A percentile compares a stretch with the other conserved stretches of the same genome.
Evolutionary conservation across 1,140 invertebrate species (phyloP).

Genomic region (Ectropis grisescens): DNA sequence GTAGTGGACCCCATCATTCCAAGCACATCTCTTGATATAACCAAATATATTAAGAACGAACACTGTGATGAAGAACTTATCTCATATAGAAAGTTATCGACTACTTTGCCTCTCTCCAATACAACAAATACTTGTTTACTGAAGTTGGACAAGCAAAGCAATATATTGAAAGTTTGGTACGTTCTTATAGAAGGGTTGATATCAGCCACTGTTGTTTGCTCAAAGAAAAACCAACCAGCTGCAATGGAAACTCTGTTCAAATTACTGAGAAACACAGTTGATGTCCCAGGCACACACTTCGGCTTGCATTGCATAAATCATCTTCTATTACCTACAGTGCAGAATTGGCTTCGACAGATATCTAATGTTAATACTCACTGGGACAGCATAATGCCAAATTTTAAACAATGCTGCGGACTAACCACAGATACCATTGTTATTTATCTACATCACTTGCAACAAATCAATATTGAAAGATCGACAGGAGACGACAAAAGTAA

Average conservation of each 20-base stretch:
- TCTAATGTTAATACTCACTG: conserved; percentile 76
- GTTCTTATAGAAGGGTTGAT: conserved; percentile 90
- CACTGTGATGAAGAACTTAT: conserved; percentile 67
- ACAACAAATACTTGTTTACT: conserved; percentile 72
- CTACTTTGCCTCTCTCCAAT: conserved; percentile 71
- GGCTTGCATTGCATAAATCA: conserved; percentile 93
- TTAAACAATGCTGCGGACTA: conserved; percentile 93
- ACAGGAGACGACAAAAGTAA: conserved; percentile 38
- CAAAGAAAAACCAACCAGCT: conserved; percentile 87
- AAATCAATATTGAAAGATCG: conserved; percentile 48
- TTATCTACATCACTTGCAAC: conserved; percentile 72
- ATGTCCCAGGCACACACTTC: conserved; percentile 86
- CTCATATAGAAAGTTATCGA: conserved; percentile 74
- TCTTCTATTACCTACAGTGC: conserved; percentile 88
- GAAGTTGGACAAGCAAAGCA: conserved; percentile 84
- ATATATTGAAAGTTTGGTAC: conserved; percentile 92
- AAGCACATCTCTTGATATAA: conserved; percentile 69
- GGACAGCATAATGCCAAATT: conserved; percentile 85
- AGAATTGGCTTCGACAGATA: conserved; percentile 88
- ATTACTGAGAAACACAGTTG: conserved; percentile 80
- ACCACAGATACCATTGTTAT: conserved; percentile 92
- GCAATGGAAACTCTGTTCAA: conserved; percentile 90
- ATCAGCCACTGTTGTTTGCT: conserved; percentile 84
- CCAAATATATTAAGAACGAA: conserved; percentile 61
- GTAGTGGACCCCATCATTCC: conserved; percentile 89